Conservation (phyloP, 2,888 invertebrate genomes). For the Drosophila neutralis region DNA sequence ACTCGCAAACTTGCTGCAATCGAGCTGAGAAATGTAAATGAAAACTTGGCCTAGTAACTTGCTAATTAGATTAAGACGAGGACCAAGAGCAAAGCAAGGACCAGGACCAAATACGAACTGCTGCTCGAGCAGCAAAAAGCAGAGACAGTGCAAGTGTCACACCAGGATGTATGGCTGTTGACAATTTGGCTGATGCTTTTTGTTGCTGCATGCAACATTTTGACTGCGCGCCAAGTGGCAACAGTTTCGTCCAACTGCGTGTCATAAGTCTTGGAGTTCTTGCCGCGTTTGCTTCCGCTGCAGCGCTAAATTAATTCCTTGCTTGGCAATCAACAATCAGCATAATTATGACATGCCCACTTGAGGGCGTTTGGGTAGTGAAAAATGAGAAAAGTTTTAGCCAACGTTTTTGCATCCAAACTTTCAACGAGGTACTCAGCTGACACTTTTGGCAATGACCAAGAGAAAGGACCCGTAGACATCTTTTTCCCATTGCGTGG, state of each 20-base stretch:
- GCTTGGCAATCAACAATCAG: constrained; percentile 72
- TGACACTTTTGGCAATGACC: constrained; percentile 29
- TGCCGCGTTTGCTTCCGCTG: constrained; percentile 30
- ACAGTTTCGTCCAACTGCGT: constrained; percentile 19
- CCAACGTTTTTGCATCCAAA: constrained; percentile 25
- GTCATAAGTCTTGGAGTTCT: constrained; percentile 14
- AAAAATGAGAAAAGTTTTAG: constrained; percentile 65
- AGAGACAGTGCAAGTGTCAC: constrained; percentile 17
- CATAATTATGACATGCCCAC: constrained; percentile 73
- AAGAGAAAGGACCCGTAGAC: not conserved
- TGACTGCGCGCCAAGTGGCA: constrained; percentile 67
- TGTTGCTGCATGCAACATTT: constrained; percentile 57
- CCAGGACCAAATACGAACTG: constrained; percentile 25
- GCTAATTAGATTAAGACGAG: constrained; percentile 68
- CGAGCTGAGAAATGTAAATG: constrained; percentile 67
- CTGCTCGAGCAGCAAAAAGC: constrained; percentile 14
- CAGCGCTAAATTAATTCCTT: constrained; percentile 73
- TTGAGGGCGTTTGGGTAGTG: constrained; percentile 46
- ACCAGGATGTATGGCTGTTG: constrained; percentile 52
- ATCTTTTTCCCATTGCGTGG: constrained; percentile 16
- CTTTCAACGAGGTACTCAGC: constrained; percentile 27
- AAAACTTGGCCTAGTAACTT: constrained; percentile 62
- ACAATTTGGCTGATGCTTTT: constrained; percentile 59
- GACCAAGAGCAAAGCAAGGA: constrained; percentile 18
- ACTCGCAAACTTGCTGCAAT: constrained; percentile 46